Percentiles rank a stretch among this genome's conserved stretches.
phyloP scores from a whole-genome alignment of 2,113 vertebrate species.

The Gallinago paraguaiae region DNA sequence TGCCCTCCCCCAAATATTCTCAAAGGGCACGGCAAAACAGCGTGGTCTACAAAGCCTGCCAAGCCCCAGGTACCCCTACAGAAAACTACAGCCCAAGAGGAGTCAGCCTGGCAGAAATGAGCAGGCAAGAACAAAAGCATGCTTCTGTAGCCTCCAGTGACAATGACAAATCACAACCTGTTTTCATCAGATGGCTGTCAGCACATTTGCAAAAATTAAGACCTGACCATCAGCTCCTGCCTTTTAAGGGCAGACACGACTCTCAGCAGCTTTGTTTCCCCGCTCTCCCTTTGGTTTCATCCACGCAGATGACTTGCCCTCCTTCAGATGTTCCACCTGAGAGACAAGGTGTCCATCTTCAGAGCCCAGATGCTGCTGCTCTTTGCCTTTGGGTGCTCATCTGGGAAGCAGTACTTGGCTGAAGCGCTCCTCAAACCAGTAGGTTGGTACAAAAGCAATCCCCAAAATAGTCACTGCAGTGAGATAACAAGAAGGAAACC shows the following conservation, averaged over 20 bases:
- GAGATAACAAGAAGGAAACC: background rate
- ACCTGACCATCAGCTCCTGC: background rate
- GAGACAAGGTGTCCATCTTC: background rate
- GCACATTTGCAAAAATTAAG: background rate
- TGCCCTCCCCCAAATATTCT: background rate
- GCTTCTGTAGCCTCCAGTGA: background rate
- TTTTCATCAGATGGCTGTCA: background rate
- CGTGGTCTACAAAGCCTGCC: background rate
- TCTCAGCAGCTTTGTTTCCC: background rate
- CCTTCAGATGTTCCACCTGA: background rate
- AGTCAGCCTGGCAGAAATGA: background rate
- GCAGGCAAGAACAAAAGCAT: background rate
- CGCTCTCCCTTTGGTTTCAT: background rate
- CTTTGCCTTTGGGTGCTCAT: background rate
- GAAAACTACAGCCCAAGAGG: background rate
- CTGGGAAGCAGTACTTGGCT: background rate
- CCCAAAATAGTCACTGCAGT: background rate
- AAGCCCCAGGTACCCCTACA: background rate
- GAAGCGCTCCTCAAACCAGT: accelerated
- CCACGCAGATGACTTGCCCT: background rate
- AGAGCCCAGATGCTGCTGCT: background rate
- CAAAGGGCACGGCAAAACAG: background rate
- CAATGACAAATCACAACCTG: background rate
- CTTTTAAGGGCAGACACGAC: background rate
- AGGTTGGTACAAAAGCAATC: background rate